Evolutionary conservation across 2,797 vertebrate genomes (phyloP).

Genomic region (Parauchenoglanis punctatus): DNA sequence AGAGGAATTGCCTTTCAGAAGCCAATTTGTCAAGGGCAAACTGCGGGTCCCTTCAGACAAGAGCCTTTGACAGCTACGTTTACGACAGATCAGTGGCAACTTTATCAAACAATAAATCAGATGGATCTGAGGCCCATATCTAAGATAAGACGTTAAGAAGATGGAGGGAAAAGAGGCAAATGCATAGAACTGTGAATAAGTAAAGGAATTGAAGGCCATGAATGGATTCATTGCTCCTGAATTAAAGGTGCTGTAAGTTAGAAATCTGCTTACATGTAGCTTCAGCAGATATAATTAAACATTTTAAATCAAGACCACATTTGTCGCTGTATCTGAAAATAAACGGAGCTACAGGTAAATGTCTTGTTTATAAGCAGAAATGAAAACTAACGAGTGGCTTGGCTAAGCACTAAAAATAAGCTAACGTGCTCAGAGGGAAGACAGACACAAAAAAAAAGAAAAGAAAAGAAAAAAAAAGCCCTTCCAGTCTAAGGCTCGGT

Average conservation of each 20-base stretch:
- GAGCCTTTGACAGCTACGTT: slow-evolving; percentile 69
- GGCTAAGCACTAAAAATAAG: slow-evolving; percentile 36
- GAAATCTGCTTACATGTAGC: neutral
- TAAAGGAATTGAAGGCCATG: neutral
- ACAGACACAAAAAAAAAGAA: neutral
- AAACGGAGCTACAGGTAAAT: slow-evolving; percentile 7
- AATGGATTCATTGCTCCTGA: neutral
- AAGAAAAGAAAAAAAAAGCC: neutral
- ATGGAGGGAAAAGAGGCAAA: neutral
- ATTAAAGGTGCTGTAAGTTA: neutral
- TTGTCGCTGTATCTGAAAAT: neutral
- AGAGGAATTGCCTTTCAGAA: slow-evolving; percentile 79
- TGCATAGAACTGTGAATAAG: neutral
- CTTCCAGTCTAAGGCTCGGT: slow-evolving; percentile 1
- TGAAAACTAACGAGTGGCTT: neutral
- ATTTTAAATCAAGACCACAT: neutral
- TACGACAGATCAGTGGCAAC: slow-evolving; percentile 68
- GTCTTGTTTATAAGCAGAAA: neutral
- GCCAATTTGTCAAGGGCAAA: slow-evolving; percentile 83
- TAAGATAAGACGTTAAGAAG: slow-evolving; percentile 36
- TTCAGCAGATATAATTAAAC: neutral
- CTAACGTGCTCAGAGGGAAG: neutral
- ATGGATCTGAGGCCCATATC: slow-evolving; percentile 72
- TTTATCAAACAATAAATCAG: slow-evolving; percentile 80
- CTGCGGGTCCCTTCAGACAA: slow-evolving; percentile 68